Evolutionary conservation across 35 echinoderm and acorn worm species (phyloP).

Genomic region (Heliocidaris erythrogramma): DNA sequence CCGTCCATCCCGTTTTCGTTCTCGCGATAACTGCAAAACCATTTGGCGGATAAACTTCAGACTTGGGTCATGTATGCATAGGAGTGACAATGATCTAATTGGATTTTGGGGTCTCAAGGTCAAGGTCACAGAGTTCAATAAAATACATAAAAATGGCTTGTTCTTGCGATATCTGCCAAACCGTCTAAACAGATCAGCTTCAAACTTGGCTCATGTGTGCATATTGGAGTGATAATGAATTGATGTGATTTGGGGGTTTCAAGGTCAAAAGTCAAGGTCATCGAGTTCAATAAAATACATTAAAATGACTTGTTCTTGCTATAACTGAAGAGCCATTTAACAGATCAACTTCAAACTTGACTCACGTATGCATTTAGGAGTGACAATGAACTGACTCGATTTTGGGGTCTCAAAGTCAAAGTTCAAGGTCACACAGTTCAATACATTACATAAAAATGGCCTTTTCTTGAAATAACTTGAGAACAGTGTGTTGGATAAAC

Average conservation of each 20-base stretch:
- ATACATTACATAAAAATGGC: neutral
- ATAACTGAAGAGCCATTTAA: too few species aligned
- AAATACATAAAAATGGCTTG: neutral
- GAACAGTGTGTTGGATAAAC: slow-evolving; percentile 14
- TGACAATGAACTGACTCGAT: slow-evolving; percentile 7
- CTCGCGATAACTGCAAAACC: neutral
- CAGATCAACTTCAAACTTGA: neutral
- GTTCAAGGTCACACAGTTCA: neutral
- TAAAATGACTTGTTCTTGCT: too few species aligned
- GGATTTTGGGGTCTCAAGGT: neutral
- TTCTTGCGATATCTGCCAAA: neutral
- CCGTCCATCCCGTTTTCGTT: neutral
- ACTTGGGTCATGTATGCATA: neutral
- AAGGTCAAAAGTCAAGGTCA: too few species aligned
- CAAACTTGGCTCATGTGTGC: neutral
- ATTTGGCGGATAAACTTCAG: neutral
- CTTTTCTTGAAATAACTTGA: neutral
- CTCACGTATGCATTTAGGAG: neutral
- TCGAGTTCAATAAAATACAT: too few species aligned
- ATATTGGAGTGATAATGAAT: too few species aligned
- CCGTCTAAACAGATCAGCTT: neutral
- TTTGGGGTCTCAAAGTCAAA: slow-evolving; percentile 7
- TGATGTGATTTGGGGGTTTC: too few species aligned
- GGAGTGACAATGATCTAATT: neutral
- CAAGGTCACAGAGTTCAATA: neutral